These are phyloP conservation scores for Arion vulgaris DNA, from an alignment of 1,140 invertebrate species.

Conservation along the genomic window DNA sequence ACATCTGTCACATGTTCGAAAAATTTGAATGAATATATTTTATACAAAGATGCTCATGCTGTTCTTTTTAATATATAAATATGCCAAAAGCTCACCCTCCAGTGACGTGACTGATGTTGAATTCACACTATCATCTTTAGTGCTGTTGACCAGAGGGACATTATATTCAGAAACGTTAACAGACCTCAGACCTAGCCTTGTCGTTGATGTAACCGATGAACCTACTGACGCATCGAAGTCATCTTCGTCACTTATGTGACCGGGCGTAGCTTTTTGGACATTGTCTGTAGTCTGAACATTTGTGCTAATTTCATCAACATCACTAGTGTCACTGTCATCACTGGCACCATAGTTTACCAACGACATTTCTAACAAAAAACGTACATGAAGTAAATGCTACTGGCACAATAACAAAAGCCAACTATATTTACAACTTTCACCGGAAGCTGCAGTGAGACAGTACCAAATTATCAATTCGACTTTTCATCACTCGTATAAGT, in stretches of 20 bases:
- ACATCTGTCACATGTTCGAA: too few species aligned
- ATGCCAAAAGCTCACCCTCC: constrained; percentile 29
- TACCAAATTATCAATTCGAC: background rate
- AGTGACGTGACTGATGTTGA: constrained; percentile 19
- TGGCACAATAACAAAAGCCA: background rate
- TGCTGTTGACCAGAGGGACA: background rate
- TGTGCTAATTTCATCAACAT: background rate
- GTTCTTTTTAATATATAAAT: too few species aligned
- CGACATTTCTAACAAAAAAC: constrained; percentile 1
- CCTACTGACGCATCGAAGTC: constrained; percentile 8
- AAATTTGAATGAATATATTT: too few species aligned
- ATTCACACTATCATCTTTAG: background rate
- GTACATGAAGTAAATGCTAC: background rate
- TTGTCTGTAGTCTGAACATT: background rate
- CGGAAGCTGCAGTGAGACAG: background rate
- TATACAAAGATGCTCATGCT: too few species aligned
- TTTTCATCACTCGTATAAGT: too few species aligned
- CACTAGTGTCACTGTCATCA: constrained; percentile 29
- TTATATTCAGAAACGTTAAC: background rate
- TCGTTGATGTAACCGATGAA: constrained; percentile 1
- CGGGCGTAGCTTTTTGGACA: background rate
- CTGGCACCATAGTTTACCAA: constrained; percentile 29
- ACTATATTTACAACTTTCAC: constrained; percentile 7
- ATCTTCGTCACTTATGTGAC: constrained; percentile 33
- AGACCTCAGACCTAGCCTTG: background rate